Percentiles rank a stretch among this genome's conserved stretches.
phyloP scores from a whole-genome alignment of 2,888 invertebrate species.

The Eristalis intricaria region DNA sequence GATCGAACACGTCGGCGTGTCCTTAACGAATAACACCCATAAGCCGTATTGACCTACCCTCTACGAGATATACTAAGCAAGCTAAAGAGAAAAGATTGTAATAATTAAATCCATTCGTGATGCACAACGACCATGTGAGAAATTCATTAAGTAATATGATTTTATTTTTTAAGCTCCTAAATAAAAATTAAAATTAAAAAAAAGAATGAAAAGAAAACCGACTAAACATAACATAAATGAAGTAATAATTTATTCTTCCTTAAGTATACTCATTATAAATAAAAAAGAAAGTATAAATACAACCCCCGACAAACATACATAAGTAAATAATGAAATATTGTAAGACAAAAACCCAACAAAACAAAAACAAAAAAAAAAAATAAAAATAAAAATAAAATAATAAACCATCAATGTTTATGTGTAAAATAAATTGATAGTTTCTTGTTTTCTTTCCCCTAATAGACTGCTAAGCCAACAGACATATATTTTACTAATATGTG shows the following conservation, averaged over 20 bases:
- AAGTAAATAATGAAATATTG: conserved; percentile 49
- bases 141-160: conserved; percentile 10
- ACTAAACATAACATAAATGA: conserved; percentile 36
- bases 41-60: conserved; percentile 21
- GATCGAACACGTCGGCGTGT: conserved; percentile 6
- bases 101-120: conserved; percentile 46
- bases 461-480: conserved; percentile 64
- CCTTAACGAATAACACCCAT: conserved; percentile 11
- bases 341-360: conserved; percentile 49
- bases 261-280: conserved; percentile 68
- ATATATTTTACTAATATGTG: conserved; percentile 53
- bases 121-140: conserved; percentile 66
- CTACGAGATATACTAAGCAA: background rate
- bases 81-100: background rate
- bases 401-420: conserved; percentile 61
- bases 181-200: conserved; percentile 42
- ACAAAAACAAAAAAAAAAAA: conserved; percentile 21
- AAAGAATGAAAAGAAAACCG: background rate
- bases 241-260: conserved; percentile 69
- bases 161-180: conserved; percentile 48
- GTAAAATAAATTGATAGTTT: conserved; percentile 69
- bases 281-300: conserved; percentile 71
- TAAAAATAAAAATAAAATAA: background rate
- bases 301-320: conserved; percentile 58
- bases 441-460: conserved; percentile 64